Percentiles rank a stretch among this genome's conserved stretches.
Conservation (phyloP, 2,888 invertebrate species). For the Diaprepes abbreviatus region DNA sequence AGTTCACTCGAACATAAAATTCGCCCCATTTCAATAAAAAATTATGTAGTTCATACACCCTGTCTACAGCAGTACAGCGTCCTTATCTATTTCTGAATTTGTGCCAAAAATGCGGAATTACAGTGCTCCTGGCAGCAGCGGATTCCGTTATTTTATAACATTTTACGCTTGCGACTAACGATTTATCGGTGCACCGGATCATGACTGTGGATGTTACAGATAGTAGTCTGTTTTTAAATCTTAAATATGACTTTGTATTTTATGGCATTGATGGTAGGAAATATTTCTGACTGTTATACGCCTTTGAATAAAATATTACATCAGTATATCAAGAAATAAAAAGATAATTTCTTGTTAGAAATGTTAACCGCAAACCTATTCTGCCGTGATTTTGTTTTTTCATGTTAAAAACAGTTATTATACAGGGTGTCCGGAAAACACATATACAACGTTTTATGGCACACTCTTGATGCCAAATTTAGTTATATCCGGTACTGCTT, state of each 20-base stretch:
- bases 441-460: too few species aligned
- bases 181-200: constrained; percentile 17
- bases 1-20: not conserved
- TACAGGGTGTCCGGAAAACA: too few species aligned
- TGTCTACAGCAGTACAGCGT: not conserved
- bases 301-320: too few species aligned
- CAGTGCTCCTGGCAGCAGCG: constrained; percentile 8
- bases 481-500: too few species aligned
- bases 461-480: too few species aligned
- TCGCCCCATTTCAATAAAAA: constrained; percentile 1
- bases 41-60: constrained; percentile 1
- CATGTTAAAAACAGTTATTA: too few species aligned
- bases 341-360: too few species aligned
- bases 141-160: constrained; percentile 23
- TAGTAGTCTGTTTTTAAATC: constrained; percentile 16
- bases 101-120: constrained; percentile 28
- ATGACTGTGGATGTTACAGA: constrained; percentile 11
- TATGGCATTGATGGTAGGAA: constrained; percentile 6
- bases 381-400: too few species aligned
- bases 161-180: constrained; percentile 12
- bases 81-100: constrained; percentile 27
- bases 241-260: constrained; percentile 17
- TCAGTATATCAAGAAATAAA: too few species aligned
- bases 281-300: too few species aligned
- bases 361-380: too few species aligned